phyloP scores from a whole-genome alignment of 37 sponge, comb jelly and placozoan species.

The Spongilla lacustris region DNA sequence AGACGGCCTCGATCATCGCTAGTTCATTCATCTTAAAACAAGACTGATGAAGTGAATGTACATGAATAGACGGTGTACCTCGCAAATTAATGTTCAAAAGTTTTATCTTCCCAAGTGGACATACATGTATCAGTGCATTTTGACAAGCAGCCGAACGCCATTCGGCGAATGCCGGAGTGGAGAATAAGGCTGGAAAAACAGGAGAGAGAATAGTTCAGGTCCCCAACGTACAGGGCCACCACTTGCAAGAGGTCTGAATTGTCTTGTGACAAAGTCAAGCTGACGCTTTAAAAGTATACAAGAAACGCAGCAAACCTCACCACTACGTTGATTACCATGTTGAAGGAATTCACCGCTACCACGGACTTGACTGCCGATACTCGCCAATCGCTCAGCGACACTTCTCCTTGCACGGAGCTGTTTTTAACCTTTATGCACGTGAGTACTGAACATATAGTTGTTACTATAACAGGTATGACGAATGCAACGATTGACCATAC shows the following conservation, averaged over 20 bases:
- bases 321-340: neutral
- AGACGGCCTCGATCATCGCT: too few relatives aligned
- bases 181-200: neutral
- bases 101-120: too few relatives aligned
- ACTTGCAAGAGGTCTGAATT: neutral
- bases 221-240: neutral
- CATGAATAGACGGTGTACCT: too few relatives aligned
- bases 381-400: neutral
- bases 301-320: neutral
- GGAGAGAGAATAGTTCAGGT: neutral
- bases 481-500: neutral
- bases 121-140: too few relatives aligned
- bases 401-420: neutral
- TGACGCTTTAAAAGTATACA: neutral
- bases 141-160: neutral
- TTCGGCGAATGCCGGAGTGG: neutral
- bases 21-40: too few relatives aligned
- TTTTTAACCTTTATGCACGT: neutral
- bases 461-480: neutral
- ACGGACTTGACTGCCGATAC: neutral
- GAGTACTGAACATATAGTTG: neutral
- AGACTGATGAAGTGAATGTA: too few relatives aligned
- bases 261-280: neutral
- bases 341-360: neutral
- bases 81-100: too few relatives aligned